These are phyloP conservation scores for Nycticryphes semicollaris DNA, from an alignment of 2,113 vertebrate species.

Conservation along the genomic window DNA sequence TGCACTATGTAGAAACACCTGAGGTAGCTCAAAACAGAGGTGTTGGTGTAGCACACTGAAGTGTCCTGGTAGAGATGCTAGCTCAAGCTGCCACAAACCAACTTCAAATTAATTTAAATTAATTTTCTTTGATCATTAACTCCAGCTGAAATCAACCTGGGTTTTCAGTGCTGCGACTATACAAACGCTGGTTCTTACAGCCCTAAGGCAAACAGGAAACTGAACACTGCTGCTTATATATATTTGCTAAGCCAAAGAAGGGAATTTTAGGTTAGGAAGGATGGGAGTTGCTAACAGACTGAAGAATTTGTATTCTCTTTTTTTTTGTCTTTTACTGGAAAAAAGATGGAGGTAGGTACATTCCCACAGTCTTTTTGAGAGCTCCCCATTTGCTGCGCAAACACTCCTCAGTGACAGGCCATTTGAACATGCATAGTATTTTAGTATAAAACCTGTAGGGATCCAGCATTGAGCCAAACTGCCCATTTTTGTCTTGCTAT, in stretches of 20 bases:
- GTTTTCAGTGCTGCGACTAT: neutral
- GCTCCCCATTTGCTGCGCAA: neutral
- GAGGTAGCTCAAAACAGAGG: neutral
- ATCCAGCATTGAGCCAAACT: neutral
- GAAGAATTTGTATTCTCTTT: neutral
- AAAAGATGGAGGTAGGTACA: neutral
- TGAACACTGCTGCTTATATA: neutral
- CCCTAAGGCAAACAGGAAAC: neutral
- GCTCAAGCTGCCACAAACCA: neutral
- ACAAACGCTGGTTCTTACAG: fast-evolving
- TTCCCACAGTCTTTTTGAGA: neutral
- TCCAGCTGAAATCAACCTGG: neutral
- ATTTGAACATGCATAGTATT: neutral
- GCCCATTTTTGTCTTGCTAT: neutral
- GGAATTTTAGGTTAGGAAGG: neutral
- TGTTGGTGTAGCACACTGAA: neutral
- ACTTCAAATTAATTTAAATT: neutral
- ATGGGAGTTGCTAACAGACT: neutral
- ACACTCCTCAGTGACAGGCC: fast-evolving
- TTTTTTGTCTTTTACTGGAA: neutral
- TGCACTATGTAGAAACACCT: neutral
- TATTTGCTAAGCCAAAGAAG: neutral
- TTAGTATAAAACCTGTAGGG: neutral
- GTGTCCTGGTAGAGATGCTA: fast-evolving
- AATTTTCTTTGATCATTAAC: neutral